Evolutionary conservation across 2,113 vertebrate species (phyloP).

Genomic region (Melanerpes formicivorus): DNA sequence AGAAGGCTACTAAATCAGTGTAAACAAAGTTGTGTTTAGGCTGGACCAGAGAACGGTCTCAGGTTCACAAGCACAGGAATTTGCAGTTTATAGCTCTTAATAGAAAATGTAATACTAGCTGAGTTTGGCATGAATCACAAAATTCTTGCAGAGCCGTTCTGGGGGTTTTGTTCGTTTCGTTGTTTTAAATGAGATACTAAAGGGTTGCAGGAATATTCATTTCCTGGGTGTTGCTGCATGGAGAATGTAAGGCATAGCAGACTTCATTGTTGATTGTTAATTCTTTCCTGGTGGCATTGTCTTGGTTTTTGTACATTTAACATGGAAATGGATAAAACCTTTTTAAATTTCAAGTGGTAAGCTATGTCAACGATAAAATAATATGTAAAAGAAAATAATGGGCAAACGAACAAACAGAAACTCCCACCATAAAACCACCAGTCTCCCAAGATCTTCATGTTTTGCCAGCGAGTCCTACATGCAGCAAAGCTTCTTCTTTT

Average conservation of each 20-base stretch:
- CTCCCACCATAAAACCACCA: neutral
- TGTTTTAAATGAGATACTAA: neutral
- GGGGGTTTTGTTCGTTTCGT: neutral
- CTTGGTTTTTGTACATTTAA: neutral
- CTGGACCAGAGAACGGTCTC: neutral
- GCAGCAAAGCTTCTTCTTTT: neutral
- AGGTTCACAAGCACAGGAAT: conserved; percentile 14
- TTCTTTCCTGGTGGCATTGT: neutral
- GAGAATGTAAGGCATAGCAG: neutral
- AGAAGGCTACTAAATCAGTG: conserved; percentile 22
- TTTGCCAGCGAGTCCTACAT: neutral
- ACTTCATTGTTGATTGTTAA: neutral
- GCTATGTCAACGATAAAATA: neutral
- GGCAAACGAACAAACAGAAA: neutral
- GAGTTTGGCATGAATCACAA: neutral
- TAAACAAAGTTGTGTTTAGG: conserved; percentile 45
- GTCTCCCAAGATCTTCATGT: neutral
- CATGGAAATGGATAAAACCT: neutral
- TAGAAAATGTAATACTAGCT: neutral
- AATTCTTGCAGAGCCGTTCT: neutral
- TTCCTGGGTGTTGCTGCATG: neutral
- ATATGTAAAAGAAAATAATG: neutral
- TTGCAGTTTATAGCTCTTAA: conserved; percentile 22
- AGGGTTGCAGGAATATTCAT: neutral
- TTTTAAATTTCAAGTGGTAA: neutral